Conservation (phyloP, 2,113 vertebrate species). For the Elaphurus davidianus region DNA sequence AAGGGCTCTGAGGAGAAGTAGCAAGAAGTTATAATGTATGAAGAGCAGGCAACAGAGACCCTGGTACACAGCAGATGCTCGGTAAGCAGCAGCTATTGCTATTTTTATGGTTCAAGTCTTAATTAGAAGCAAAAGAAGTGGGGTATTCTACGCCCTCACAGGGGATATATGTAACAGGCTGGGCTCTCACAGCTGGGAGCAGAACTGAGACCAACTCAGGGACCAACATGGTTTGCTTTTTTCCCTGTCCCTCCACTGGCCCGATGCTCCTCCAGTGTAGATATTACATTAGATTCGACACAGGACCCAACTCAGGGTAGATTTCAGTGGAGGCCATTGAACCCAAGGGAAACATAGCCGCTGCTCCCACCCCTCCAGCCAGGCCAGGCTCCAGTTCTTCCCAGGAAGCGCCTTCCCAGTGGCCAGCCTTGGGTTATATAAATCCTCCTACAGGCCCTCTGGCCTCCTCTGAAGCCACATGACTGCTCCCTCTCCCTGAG, state of each 20-base stretch:
- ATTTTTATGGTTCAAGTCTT: background rate
- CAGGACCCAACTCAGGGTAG: background rate
- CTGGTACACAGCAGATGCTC: background rate
- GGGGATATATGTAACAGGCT: background rate
- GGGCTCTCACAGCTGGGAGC: background rate
- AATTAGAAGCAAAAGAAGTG: background rate
- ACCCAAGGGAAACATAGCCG: fast-evolving
- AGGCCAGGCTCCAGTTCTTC: background rate
- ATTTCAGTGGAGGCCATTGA: background rate
- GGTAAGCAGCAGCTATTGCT: background rate
- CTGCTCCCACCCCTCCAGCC: background rate
- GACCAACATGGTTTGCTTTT: background rate
- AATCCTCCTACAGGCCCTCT: background rate
- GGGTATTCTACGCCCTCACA: background rate
- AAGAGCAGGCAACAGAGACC: background rate
- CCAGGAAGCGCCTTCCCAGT: background rate
- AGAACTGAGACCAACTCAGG: background rate
- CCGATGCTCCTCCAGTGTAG: background rate
- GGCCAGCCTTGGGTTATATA: background rate
- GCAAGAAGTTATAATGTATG: background rate
- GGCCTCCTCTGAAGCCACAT: background rate
- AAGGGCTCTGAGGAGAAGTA: background rate
- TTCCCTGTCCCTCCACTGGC: background rate
- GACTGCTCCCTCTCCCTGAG: background rate
- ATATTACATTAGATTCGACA: background rate